Base-by-base conservation (phyloP, 2,888 invertebrate genomes). In the Nomada ferruginata region DNA sequence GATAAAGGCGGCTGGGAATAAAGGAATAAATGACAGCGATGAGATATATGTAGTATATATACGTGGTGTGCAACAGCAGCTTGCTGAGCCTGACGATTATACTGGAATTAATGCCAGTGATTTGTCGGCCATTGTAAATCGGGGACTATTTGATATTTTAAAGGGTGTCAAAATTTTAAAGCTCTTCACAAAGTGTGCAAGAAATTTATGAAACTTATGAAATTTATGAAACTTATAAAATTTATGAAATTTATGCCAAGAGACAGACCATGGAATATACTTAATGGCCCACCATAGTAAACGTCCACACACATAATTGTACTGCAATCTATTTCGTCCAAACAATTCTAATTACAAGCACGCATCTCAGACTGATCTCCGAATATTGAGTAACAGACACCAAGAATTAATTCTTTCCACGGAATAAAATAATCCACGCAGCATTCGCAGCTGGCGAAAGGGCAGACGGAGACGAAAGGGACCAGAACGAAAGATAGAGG, bases 401-500 rank as follows among this genome's bases (percentile, higher is more conserved):
- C 36, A 7, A 36, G 36, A 36, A 36, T 36, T 36, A 36, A 36
- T 36, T 36, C 7, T 82, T 85, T 87, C 82, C 73, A 53, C 55
- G 70, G 80, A 86, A 85, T 83, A 79, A 87, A 87, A 88, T 85
- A 88, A 86, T 83, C 83, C 59, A 69, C 55, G 42, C 47, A 20
- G 26, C 64, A 64, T 70, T 83, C 53, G 52, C 55, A 70, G 65
- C 55, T 42, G 61, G 55, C 52, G 26, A 44, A 10, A 7, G 52
- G 60, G 47, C 23, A 57, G 52, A 61, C n/a, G 44, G 53, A 42
- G 65, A 59, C 61, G 59, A 10, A 50, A 36, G 64, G 20, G 15
- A 36, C 23, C 15, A 20, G 52, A 69, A 23, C 20, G 66, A 44
- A 53, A 68, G 74, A 66, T 11, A 47, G 36, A 52, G 61, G 63